Percentiles rank a stretch among this genome's conserved stretches.
These are phyloP conservation scores for Aspidiotus destructor DNA, from an alignment of 2,888 invertebrate genomes.

Conservation along the genomic window DNA sequence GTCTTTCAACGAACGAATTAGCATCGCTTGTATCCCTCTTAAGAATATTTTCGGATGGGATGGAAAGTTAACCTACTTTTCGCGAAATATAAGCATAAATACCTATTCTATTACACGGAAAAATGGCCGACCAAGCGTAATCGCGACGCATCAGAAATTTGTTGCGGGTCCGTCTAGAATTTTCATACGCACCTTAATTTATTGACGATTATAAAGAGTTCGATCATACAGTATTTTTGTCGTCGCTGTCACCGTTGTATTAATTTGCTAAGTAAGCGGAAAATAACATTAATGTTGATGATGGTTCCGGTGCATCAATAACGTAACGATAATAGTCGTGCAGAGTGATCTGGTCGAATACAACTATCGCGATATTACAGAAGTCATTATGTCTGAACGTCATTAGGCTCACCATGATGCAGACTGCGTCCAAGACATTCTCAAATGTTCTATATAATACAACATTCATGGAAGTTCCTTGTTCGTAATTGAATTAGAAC, in stretches of 20 bases:
- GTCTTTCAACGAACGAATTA: too few species aligned
- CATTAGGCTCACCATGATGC: too few species aligned
- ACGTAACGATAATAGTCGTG: not conserved
- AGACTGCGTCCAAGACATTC: too few species aligned
- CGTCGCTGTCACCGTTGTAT: not conserved
- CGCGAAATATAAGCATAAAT: not conserved
- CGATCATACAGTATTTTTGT: not conserved
- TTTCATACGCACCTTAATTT: not conserved
- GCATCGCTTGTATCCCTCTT: too few species aligned
- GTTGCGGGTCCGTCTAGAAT: not conserved
- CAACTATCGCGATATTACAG: too few species aligned
- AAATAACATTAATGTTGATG: not conserved
- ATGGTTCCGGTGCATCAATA: conserved; percentile 1
- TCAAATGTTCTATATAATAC: too few species aligned
- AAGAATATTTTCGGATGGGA: not conserved
- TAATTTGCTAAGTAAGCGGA: conserved; percentile 2
- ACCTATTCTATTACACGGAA: too few species aligned
- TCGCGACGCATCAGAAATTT: too few species aligned
- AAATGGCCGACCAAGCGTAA: too few species aligned
- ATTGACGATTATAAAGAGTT: not conserved
- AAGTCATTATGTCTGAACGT: too few species aligned
- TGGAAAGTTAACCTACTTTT: conserved; percentile 4
- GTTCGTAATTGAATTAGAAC: too few species aligned
- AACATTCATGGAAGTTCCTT: too few species aligned
- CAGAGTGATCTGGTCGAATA: not conserved